Evolutionary conservation across 2,888 invertebrate species (phyloP).

Genomic region (Chrysolina haemoptera): DNA sequence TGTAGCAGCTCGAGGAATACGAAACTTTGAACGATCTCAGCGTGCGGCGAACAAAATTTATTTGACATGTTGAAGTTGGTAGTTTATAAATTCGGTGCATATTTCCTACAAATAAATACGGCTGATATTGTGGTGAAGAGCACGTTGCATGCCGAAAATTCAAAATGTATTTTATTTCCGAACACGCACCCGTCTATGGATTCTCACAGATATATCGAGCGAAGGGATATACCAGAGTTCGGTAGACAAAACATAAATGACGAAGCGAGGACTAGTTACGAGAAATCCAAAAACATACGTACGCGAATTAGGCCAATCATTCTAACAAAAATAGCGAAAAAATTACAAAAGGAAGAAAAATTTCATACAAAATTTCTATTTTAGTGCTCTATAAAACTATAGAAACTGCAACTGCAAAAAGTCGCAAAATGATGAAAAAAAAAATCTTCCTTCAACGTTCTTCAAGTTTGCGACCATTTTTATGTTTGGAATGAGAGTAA

Average conservation of each 20-base stretch:
- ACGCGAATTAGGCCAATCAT: no score
- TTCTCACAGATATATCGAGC: slow-evolving; percentile 44
- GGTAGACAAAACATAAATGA: slow-evolving; percentile 54
- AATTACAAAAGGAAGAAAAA: no score
- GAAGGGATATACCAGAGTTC: slow-evolving; percentile 46
- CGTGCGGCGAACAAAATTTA: slow-evolving; percentile 46
- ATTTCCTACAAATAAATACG: slow-evolving; percentile 50
- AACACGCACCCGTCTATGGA: slow-evolving; percentile 52
- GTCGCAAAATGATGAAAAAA: no score
- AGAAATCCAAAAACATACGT: neutral
- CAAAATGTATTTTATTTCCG: slow-evolving; percentile 54
- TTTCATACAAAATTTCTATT: no score
- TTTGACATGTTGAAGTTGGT: slow-evolving; percentile 44
- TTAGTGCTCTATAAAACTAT: no score
- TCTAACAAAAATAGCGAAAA: no score
- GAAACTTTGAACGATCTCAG: slow-evolving; percentile 37
- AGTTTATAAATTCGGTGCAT: slow-evolving; percentile 48
- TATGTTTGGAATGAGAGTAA: no score
- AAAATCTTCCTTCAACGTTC: no score
- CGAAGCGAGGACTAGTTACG: neutral
- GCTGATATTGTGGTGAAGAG: slow-evolving; percentile 48
- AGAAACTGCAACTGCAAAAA: no score
- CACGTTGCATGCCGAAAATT: slow-evolving; percentile 49
- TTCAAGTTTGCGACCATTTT: no score
- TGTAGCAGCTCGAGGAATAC: slow-evolving; percentile 26